Evolutionary conservation across 2,797 vertebrate genomes (phyloP), one percentile per base, ranked within the genome.

Genomic region (Sternarchorhynchus goeldii): DNA sequence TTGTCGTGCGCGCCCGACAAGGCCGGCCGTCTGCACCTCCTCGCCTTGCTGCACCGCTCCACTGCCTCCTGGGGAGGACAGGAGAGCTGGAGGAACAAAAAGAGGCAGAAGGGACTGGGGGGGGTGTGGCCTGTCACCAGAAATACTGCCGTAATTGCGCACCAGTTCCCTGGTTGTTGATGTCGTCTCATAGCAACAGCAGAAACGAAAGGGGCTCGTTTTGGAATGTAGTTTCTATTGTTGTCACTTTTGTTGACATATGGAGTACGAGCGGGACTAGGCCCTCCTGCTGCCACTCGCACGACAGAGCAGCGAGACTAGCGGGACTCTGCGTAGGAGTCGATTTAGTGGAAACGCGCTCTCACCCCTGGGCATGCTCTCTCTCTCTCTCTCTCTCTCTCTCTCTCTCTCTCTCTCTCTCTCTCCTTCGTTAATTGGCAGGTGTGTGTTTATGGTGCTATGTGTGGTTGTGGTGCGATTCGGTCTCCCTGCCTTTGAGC

Each of bases 141-240:
- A 89, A 88, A 86, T 87, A 89, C 90, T 90, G 89, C 87, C 89
- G 81, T 91, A 90, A 92, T 90, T 89, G 90, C 86, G 88, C 90
- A 83, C 89, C 90, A 90, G 91, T 90, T 88, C 90, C 87, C 84
- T 85, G 89, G 88, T 70, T 68, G 69, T 71, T 78, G 41, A 45
- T 41, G 63, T 72, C 90, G 87, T 87, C 85, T 86, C 85, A 85
- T 83, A 87, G 87, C 85, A 88, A 89, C 87, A 85, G 53, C n/a
- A 64, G 70, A 45, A 81, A 86, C 80, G 83, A 81, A 78, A 81
- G 80, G 82, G 80, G 82, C 85, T 85, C 85, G 84, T 89, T 90
- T 82, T 41, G 78, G 84, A 90, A 88, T 88, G 5, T 58, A 17
- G 25, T 32, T 62, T 89, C 81, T 88, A 87, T 85, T 86, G 88